phyloP scores from a whole-genome alignment of 2,113 vertebrate genomes.

The Larimichthys polyactis region DNA sequence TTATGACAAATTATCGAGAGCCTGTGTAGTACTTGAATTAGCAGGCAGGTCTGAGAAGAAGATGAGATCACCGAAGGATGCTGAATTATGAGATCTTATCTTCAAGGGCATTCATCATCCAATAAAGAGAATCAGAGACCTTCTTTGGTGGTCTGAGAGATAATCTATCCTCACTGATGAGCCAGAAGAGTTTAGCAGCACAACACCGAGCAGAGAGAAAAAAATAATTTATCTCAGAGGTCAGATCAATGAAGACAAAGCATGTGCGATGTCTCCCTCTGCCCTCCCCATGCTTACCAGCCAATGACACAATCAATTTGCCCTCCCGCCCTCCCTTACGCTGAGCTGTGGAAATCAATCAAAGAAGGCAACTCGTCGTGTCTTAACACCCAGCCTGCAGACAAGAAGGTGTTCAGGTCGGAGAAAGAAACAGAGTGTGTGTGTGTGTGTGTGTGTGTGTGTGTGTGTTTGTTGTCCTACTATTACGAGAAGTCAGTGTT shows the following conservation, averaged over 20 bases:
- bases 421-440: not conserved
- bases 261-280: conserved; percentile 25
- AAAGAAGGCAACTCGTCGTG: not conserved
- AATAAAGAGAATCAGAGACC: conserved; percentile 27
- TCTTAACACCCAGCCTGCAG: conserved; percentile 11
- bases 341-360: conserved; percentile 43
- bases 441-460: not conserved
- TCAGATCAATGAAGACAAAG: conserved; percentile 52
- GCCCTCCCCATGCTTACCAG: conserved; percentile 9
- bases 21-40: not conserved
- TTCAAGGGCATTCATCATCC: conserved; percentile 28
- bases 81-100: conserved; percentile 11
- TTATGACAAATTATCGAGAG: not conserved
- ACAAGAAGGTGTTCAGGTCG: conserved; percentile 1
- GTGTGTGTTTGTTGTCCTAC: not conserved
- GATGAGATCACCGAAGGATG: not conserved
- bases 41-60: not conserved
- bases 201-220: conserved; percentile 29
- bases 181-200: conserved; percentile 21
- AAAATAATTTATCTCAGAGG: conserved; percentile 41
- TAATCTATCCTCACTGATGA: conserved; percentile 42
- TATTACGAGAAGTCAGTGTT: conserved; percentile 4
- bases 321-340: not conserved
- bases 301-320: conserved; percentile 32
- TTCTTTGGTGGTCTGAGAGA: conserved; percentile 5